Evolutionary conservation across 2,797 vertebrate species (phyloP).

Genomic region (Propithecus perrieri): DNA sequence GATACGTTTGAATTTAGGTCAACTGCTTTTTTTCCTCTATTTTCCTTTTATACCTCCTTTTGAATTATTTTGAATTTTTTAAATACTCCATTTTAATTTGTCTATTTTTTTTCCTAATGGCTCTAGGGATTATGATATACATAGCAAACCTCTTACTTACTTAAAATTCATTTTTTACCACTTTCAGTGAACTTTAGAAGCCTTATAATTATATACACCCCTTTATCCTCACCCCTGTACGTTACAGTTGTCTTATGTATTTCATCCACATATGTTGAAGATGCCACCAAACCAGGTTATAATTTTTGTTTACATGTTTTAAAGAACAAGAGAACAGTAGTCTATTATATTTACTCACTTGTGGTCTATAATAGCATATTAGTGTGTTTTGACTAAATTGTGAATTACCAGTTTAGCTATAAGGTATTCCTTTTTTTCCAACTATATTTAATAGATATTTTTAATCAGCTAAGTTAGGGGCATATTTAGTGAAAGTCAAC

Average conservation of each 20-base stretch:
- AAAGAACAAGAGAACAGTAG: not conserved
- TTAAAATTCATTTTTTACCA: not conserved
- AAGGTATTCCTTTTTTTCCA: constrained; percentile 46
- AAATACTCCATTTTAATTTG: not conserved
- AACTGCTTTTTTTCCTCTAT: not conserved
- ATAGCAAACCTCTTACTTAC: not conserved
- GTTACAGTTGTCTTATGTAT: not conserved
- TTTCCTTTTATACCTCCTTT: not conserved
- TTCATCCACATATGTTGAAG: not conserved
- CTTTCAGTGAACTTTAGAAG: not conserved
- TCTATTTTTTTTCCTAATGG: not conserved
- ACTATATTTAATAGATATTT: constrained; percentile 46
- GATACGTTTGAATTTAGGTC: not conserved
- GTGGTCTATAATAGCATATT: not conserved
- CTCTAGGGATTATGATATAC: not conserved
- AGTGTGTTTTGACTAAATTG: constrained; percentile 20
- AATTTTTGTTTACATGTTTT: not conserved
- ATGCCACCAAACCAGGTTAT: not conserved
- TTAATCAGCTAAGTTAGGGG: constrained; percentile 42
- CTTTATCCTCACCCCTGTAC: not conserved
- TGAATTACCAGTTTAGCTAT: constrained; percentile 48
- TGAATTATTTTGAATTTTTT: not conserved
- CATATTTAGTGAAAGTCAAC: constrained; percentile 46
- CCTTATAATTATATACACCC: not conserved
- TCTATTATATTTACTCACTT: not conserved